phyloP scores from a whole-genome alignment of 2,888 invertebrate genomes.

The Sthenelais limicola region DNA sequence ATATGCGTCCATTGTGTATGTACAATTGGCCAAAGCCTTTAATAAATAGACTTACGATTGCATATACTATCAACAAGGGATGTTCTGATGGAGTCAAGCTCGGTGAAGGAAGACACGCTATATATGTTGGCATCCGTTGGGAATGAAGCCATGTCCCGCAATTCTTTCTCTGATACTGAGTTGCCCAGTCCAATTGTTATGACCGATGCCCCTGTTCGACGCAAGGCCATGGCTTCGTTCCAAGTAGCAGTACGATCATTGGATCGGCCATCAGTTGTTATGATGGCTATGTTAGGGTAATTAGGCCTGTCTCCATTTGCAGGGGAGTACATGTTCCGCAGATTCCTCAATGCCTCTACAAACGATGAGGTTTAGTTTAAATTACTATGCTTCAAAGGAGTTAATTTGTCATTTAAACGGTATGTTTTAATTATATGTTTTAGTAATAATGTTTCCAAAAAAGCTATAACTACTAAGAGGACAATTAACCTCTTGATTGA shows the following conservation, averaged over 20 bases:
- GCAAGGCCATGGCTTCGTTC: conserved; percentile 22
- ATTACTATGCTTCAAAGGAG: too few species aligned
- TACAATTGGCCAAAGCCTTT: neutral
- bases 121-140: conserved; percentile 30
- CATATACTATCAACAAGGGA: conserved; percentile 20
- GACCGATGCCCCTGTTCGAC: conserved; percentile 1
- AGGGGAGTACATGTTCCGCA: conserved; percentile 29
- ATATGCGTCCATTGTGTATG: too few species aligned
- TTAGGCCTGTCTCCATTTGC: conserved; percentile 19
- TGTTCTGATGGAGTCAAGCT: conserved; percentile 3
- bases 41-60: conserved; percentile 28
- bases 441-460: too few species aligned
- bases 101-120: neutral
- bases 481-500: too few species aligned
- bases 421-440: too few species aligned
- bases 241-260: conserved; percentile 29
- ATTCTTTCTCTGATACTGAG: conserved; percentile 1
- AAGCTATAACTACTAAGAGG: too few species aligned
- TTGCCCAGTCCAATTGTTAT: conserved; percentile 5
- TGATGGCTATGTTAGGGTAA: conserved; percentile 17
- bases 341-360: conserved; percentile 31
- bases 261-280: conserved; percentile 40
- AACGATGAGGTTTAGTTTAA: too few species aligned
- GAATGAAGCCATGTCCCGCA: conserved; percentile 30
- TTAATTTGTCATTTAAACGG: too few species aligned